Evolutionary conservation across 2,888 invertebrate genomes (phyloP).

Genomic region (Protula sp.): DNA sequence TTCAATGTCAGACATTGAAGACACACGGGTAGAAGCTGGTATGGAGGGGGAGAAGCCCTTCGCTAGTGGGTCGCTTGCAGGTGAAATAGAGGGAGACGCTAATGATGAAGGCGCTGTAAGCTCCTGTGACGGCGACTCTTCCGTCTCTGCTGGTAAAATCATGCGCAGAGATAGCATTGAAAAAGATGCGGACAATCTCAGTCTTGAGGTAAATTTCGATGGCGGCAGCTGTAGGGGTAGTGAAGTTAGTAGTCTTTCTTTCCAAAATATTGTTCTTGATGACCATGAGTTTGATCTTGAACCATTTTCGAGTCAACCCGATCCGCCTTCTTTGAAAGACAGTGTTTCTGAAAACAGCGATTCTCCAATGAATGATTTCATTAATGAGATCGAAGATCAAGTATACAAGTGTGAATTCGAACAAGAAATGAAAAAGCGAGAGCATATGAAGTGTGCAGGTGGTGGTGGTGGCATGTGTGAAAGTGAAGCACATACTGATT

Average conservation of each 20-base stretch:
- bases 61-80: too few species aligned
- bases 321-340: conserved; percentile 8
- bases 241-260: conserved; percentile 47
- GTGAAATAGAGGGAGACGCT: too few species aligned
- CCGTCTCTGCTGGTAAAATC: too few species aligned
- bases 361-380: conserved; percentile 15
- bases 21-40: too few species aligned
- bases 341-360: conserved; percentile 20
- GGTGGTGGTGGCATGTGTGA: conserved; percentile 3
- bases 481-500: neutral
- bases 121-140: too few species aligned
- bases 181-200: conserved; percentile 39
- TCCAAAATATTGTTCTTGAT: conserved; percentile 25
- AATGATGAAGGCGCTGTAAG: too few species aligned
- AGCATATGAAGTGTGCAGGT: conserved; percentile 6
- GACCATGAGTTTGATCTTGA: conserved; percentile 8
- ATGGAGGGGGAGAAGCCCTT: too few species aligned
- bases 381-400: conserved; percentile 5
- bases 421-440: conserved; percentile 10
- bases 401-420: conserved; percentile 11
- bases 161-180: too few species aligned
- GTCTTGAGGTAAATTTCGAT: conserved; percentile 50
- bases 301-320: neutral
- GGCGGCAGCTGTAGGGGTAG: conserved; percentile 47
- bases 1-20: too few species aligned